Conservation (phyloP, 2,797 vertebrate genomes). For the Malacoraja senta region DNA sequence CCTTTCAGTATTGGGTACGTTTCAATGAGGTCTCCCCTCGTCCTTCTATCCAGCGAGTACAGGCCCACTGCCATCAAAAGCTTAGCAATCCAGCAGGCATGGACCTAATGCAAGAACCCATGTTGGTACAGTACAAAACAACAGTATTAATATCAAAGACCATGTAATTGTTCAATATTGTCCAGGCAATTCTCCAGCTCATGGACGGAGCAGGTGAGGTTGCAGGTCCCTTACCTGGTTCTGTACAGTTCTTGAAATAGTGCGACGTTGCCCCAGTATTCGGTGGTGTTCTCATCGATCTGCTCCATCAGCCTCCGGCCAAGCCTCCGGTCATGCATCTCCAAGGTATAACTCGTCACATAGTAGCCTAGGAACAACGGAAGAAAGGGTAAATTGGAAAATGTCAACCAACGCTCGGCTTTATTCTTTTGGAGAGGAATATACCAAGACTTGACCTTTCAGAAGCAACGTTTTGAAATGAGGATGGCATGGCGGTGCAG, state of each 20-base stretch:
- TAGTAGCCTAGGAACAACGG: slow-evolving; percentile 55
- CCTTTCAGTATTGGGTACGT: no score
- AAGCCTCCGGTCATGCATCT: slow-evolving; percentile 56
- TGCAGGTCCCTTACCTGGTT: slow-evolving; percentile 66
- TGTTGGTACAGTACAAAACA: background rate
- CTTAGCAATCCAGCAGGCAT: no score
- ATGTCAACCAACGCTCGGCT: background rate
- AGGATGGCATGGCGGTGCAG: no score
- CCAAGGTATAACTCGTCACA: slow-evolving; percentile 52
- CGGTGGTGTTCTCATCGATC: slow-evolving; percentile 51
- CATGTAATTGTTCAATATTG: no score
- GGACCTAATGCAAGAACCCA: background rate
- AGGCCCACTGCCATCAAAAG: no score
- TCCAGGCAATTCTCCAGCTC: background rate
- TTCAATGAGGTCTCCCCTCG: no score
- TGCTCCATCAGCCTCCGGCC: slow-evolving; percentile 71
- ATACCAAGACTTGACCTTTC: background rate
- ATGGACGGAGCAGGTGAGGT: background rate
- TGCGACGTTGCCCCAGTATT: slow-evolving; percentile 52
- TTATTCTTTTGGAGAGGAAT: background rate
- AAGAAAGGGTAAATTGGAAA: background rate
- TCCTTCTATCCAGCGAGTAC: no score
- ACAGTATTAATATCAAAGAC: background rate
- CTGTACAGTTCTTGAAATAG: slow-evolving; percentile 72
- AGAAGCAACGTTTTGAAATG: no score